Conservation (phyloP, 1,140 invertebrate genomes). For the Drosophila equinoxialis region DNA sequence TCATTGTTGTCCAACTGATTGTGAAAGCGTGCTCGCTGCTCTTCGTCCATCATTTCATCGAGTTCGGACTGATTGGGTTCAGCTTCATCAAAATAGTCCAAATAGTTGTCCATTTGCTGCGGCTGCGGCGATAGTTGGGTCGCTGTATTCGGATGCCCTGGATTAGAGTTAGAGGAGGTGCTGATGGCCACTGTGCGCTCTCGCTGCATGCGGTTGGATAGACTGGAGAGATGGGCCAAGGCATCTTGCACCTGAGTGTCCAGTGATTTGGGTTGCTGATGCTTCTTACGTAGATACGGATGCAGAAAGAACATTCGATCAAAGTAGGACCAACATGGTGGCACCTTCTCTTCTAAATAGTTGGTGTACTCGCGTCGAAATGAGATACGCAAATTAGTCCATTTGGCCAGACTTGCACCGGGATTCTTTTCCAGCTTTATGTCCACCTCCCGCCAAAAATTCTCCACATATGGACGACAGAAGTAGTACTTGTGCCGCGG, state of each 20-base stretch:
- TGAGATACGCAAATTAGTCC: slow-evolving; percentile 79
- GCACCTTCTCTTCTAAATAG: slow-evolving; percentile 77
- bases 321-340: slow-evolving; percentile 80
- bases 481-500: slow-evolving; percentile 80
- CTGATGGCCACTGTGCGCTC: slow-evolving; percentile 56
- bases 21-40: slow-evolving; percentile 52
- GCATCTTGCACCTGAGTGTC: slow-evolving; percentile 79
- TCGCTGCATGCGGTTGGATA: slow-evolving; percentile 72
- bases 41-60: slow-evolving; percentile 75
- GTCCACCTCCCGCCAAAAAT: slow-evolving; percentile 81
- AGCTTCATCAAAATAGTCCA: slow-evolving; percentile 72
- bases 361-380: slow-evolving; percentile 79
- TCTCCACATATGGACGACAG: slow-evolving; percentile 79
- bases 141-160: slow-evolving; percentile 41
- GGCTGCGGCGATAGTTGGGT: slow-evolving; percentile 59
- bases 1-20: slow-evolving; percentile 69
- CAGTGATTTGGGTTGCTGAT: slow-evolving; percentile 72
- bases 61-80: slow-evolving; percentile 69
- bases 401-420: slow-evolving; percentile 81
- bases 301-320: slow-evolving; percentile 80
- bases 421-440: slow-evolving; percentile 78
- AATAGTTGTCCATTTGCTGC: slow-evolving; percentile 66
- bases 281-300: slow-evolving; percentile 78
- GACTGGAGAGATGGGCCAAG: slow-evolving; percentile 65
- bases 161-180: slow-evolving; percentile 30